Evolutionary conservation across 2,888 invertebrate genomes (phyloP).

Genomic region (Zaprionus bogoriensis): DNA sequence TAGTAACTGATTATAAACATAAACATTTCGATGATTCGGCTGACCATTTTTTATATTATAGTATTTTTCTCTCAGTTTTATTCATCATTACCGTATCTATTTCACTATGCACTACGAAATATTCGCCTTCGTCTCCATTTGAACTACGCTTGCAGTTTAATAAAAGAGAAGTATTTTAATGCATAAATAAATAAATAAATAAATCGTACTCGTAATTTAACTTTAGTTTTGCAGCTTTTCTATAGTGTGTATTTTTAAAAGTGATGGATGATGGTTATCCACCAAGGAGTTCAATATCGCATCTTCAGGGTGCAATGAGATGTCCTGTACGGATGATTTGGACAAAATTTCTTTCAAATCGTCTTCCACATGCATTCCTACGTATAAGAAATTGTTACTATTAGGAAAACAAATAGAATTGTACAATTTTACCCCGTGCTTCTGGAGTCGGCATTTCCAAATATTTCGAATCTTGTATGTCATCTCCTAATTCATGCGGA

Average conservation of each 20-base stretch:
- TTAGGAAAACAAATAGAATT: not conserved
- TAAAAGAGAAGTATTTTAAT: not conserved
- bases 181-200: constrained; percentile 10
- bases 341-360: constrained; percentile 6
- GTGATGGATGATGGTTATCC: constrained; percentile 5
- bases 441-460: constrained; percentile 33
- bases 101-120: too few relatives aligned
- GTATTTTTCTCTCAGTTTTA: too few relatives aligned
- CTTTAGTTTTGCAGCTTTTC: not conserved
- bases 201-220: not conserved
- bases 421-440: constrained; percentile 39
- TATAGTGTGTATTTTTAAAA: constrained; percentile 3
- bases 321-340: not conserved
- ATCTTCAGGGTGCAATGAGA: constrained; percentile 6
- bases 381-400: not conserved
- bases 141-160: too few relatives aligned
- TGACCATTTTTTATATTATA: too few relatives aligned
- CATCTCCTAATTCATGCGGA: not conserved
- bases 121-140: too few relatives aligned
- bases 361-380: not conserved
- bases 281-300: constrained; percentile 1
- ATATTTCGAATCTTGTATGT: not conserved
- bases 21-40: too few relatives aligned
- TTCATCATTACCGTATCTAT: too few relatives aligned
- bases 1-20: too few relatives aligned